Evolutionary conservation across 2,888 invertebrate genomes (phyloP), one percentile per base, ranked within the genome.

Genomic region (Latrodectus elegans): DNA sequence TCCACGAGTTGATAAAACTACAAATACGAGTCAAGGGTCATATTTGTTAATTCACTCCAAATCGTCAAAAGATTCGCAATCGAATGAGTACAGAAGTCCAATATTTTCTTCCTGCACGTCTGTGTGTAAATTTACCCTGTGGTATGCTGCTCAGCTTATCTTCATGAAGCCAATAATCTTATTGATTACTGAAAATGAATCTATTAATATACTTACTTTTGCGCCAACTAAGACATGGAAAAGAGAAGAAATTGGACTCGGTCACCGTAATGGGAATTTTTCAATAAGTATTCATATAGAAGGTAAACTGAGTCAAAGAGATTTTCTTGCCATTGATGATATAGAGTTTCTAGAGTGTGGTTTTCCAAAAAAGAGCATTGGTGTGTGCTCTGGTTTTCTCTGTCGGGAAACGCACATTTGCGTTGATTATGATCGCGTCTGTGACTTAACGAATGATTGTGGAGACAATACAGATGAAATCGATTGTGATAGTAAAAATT

Each of bases 401-500:
- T 89, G 89, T 51, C 53, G 26, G 49, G 17, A 17, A 10, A 77
- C 17, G n/a, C 52, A 26, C 15, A 88, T 77, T 38, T 90, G 90
- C 38, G 81, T 90, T 14, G 71, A 88, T 51, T 64, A 53, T 11
- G 64, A 64, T 10, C 55, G 75, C 4, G 14, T 89, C 10, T 90
- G 90, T 71, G 89, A 90, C 67, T 67, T 89, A 22, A 81, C 83
- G 1, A 86, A 89, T 52, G 89, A 90, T 49, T 90, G 90, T 53
- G 90, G 87, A 0, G 89, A 90, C 83, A 76, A 83, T 10, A 72
- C 89, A n/a, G 90, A 90, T 38, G 90, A 90, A 78, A 71, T 38
- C 1, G 53, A 75, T 17, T 90, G 90, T 26, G 60, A 22, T 9
- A 14, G 14, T 10, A 26, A 70, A 11, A 68, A 76, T 4, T 75